Conservation (phyloP, 2,113 vertebrate genomes). For the Zosterops borbonicus region DNA sequence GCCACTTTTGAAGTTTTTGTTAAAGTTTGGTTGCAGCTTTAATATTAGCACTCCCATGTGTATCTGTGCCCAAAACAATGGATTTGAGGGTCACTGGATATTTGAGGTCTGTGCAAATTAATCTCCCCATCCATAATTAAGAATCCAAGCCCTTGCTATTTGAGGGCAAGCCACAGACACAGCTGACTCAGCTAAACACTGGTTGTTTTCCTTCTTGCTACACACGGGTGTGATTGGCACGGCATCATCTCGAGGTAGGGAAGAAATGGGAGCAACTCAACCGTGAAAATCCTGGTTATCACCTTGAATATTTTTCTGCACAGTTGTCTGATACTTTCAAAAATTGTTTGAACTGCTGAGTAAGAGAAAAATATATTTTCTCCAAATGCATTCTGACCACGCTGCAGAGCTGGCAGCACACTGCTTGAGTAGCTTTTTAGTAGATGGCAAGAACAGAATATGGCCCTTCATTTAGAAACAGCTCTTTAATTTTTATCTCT, state of each 20-base stretch:
- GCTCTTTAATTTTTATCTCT: slow-evolving; percentile 55
- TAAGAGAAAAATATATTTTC: not conserved
- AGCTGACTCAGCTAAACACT: slow-evolving; percentile 29
- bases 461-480: slow-evolving; percentile 10
- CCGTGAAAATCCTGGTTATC: not conserved
- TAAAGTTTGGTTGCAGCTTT: not conserved
- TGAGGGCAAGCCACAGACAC: not conserved
- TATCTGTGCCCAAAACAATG: not conserved
- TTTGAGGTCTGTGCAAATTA: not conserved
- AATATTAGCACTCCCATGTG: not conserved
- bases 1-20: not conserved
- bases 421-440: not conserved
- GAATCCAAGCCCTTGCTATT: not conserved
- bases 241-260: not conserved
- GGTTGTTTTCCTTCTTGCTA: not conserved
- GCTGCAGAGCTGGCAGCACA: not conserved
- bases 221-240: not conserved
- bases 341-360: not conserved
- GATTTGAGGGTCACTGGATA: not conserved
- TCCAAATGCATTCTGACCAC: not conserved
- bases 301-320: not conserved
- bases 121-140: slow-evolving; percentile 11
- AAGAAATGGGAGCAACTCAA: not conserved
- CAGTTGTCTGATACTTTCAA: not conserved
- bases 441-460: not conserved